Percentiles rank a stretch among this genome's conserved stretches.
phyloP scores from a whole-genome alignment of 2,797 vertebrate genomes.

The Scomberomorus guttatus region DNA sequence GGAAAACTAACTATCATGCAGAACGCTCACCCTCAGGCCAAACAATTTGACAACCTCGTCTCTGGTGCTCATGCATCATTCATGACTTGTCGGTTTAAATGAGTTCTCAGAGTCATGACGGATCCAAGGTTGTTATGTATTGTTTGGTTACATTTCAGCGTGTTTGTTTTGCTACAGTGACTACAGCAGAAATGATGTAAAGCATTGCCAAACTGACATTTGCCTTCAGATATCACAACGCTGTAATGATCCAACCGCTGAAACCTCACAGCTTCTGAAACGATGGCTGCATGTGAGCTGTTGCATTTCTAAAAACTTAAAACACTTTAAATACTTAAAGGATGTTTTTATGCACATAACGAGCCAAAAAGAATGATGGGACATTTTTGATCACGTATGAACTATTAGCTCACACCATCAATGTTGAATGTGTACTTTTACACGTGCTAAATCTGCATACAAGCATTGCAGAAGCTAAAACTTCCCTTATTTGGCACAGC shows the following conservation, averaged over 20 bases:
- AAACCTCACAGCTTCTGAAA: neutral
- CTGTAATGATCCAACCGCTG: constrained; percentile 13
- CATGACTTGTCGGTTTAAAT: constrained; percentile 69
- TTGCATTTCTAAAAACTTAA: neutral
- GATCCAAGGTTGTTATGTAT: constrained; percentile 52
- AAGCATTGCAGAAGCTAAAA: constrained; percentile 18
- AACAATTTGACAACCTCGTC: constrained; percentile 63
- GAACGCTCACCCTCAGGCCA: constrained; percentile 45
- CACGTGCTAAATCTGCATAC: constrained; percentile 31
- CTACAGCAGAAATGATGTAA: constrained; percentile 1
- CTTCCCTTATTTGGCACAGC: constrained; percentile 36
- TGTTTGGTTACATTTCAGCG: constrained; percentile 48
- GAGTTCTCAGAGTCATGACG: constrained; percentile 54
- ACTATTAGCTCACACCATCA: constrained; percentile 12
- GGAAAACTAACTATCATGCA: constrained; percentile 52
- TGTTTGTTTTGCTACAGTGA: constrained; percentile 46
- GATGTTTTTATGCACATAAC: neutral
- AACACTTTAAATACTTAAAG: neutral
- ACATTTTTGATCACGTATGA: constrained; percentile 9
- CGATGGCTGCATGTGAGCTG: neutral
- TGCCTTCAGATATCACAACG: constrained; percentile 11
- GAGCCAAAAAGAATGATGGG: neutral
- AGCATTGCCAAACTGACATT: constrained; percentile 34
- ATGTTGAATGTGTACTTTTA: constrained; percentile 22
- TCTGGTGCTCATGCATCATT: constrained; percentile 68